phyloP scores from a whole-genome alignment of 2,113 vertebrate genomes.

The Myotis brandtii region DNA sequence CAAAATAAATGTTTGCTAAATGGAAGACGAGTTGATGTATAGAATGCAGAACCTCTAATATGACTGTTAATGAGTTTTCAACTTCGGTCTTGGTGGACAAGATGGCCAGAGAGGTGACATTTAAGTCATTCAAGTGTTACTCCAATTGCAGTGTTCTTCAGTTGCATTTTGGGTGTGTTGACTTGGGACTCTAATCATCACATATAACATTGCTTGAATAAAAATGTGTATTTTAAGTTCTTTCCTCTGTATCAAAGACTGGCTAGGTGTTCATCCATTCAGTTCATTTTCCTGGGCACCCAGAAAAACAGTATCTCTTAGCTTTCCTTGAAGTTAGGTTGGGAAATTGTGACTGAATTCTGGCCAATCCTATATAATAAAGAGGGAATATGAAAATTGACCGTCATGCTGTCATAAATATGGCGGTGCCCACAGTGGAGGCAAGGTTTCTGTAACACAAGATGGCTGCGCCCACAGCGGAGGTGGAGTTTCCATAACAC shows the following conservation, averaged over 20 bases:
- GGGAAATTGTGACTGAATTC: conserved; percentile 9
- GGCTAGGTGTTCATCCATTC: neutral
- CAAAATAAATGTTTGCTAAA: neutral
- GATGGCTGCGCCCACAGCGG: too few relatives aligned
- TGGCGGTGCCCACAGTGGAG: too few relatives aligned
- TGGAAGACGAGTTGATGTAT: neutral
- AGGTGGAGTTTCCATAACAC: too few relatives aligned
- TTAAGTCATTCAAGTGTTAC: neutral
- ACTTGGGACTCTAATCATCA: conserved; percentile 15
- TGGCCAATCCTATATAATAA: neutral
- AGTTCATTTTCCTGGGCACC: conserved; percentile 2
- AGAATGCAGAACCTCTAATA: neutral
- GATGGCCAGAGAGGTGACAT: conserved; percentile 8
- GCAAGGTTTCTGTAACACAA: too few relatives aligned
- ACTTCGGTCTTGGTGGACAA: neutral
- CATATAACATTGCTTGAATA: neutral
- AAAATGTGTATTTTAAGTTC: conserved; percentile 12
- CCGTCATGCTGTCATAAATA: too few relatives aligned
- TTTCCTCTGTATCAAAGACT: neutral
- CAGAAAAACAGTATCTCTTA: neutral
- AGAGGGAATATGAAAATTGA: too few relatives aligned
- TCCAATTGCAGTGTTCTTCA: neutral
- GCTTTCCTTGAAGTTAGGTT: neutral
- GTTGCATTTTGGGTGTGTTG: conserved; percentile 4
- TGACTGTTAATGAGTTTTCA: conserved; percentile 31